Conservation (phyloP, 2,797 vertebrate genomes). For the Alauda arvensis region DNA sequence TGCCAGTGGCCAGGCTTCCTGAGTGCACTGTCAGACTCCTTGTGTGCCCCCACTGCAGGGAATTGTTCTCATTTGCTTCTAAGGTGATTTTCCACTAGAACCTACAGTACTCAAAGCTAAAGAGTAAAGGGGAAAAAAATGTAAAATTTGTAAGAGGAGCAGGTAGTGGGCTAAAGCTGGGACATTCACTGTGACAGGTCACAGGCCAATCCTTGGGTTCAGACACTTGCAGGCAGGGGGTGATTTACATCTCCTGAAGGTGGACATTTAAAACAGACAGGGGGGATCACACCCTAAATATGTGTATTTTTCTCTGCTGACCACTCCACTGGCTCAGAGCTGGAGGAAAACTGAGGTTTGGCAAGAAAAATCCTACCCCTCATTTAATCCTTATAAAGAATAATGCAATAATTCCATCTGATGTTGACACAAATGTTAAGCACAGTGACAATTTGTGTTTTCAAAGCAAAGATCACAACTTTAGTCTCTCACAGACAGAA, state of each 20-base stretch:
- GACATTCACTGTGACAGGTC: background rate
- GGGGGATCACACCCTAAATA: background rate
- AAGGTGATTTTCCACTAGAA: background rate
- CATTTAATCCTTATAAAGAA: background rate
- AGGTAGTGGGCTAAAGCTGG: background rate
- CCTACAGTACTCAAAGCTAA: background rate
- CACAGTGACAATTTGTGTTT: background rate
- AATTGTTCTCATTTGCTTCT: background rate
- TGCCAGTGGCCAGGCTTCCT: background rate
- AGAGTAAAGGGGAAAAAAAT: background rate
- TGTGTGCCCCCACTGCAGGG: accelerated
- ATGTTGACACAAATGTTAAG: background rate
- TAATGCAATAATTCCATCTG: background rate
- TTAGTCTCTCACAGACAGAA: background rate
- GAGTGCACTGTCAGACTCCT: background rate
- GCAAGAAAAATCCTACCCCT: background rate
- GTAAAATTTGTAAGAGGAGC: background rate
- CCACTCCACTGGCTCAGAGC: background rate
- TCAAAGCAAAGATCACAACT: background rate
- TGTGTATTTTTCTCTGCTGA: background rate
- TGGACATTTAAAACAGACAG: background rate
- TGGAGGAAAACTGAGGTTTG: background rate
- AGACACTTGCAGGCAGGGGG: background rate
- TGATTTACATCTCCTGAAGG: background rate
- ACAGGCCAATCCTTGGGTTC: background rate